Percentiles rank a stretch among this genome's conserved stretches.
Evolutionary conservation across 2,888 invertebrate species (phyloP).

Genomic region (Caenorhabditis panamensis): DNA sequence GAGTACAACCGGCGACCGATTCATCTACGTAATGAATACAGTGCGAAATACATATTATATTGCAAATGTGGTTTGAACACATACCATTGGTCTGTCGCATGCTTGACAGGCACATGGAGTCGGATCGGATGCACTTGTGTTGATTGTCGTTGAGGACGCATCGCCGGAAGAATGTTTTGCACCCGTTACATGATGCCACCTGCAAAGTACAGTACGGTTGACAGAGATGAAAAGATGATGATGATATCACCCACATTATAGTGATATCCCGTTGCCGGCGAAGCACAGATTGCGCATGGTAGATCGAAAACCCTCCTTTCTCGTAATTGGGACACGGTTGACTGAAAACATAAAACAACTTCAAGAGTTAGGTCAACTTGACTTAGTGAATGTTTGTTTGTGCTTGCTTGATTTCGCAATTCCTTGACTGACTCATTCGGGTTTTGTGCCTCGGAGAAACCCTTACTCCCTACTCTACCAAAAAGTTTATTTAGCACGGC

Average conservation of each 20-base stretch:
- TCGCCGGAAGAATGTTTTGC: constrained; percentile 68
- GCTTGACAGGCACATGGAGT: constrained; percentile 43
- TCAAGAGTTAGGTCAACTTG: too few species aligned
- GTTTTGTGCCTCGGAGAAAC: constrained; percentile 7
- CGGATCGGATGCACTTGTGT: constrained; percentile 56
- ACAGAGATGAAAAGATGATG: background rate
- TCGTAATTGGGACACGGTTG: constrained; percentile 42
- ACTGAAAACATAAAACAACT: constrained; percentile 31
- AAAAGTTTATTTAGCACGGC: constrained; percentile 47
- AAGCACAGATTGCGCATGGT: constrained; percentile 67
- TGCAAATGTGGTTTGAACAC: constrained; percentile 41
- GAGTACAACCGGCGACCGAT: constrained; percentile 53
- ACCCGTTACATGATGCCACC: constrained; percentile 67
- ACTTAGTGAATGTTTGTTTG: background rate
- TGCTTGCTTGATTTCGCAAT: constrained; percentile 4
- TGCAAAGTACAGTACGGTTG: constrained; percentile 13
- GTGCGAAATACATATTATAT: background rate
- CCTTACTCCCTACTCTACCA: constrained; percentile 2
- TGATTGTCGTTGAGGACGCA: constrained; percentile 52
- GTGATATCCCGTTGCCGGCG: constrained; percentile 68
- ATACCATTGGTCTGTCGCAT: constrained; percentile 24
- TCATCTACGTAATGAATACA: constrained; percentile 46
- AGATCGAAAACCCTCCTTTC: constrained; percentile 60
- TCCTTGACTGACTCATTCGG: background rate
- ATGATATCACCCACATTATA: constrained; percentile 61